A percentile compares a stretch with the other conserved stretches of the same genome.
These are phyloP conservation scores for Puma concolor DNA, from an alignment of 2,113 vertebrate species.

Conservation along the genomic window DNA sequence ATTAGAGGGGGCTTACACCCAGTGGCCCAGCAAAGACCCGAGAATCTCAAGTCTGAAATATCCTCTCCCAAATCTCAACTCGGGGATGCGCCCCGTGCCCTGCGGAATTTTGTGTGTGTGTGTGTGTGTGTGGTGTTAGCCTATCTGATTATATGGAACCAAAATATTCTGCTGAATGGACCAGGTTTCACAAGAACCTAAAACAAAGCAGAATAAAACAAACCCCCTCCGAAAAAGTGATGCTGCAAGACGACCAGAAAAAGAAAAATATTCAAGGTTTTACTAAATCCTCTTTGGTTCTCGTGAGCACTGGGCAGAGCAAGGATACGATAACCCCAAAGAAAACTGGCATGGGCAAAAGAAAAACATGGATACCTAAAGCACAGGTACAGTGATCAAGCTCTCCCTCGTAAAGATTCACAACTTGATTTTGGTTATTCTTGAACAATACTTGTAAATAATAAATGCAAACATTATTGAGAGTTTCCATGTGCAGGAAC, in stretches of 20 bases:
- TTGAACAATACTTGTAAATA: neutral
- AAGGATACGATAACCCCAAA: neutral
- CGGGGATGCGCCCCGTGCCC: fast-evolving
- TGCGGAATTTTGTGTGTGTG: neutral
- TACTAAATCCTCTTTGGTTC: neutral
- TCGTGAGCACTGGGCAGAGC: neutral
- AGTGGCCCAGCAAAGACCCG: conserved; percentile 75
- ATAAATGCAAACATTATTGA: neutral
- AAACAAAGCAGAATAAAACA: neutral
- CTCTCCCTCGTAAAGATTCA: neutral
- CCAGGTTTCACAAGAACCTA: neutral
- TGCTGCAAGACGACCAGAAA: neutral
- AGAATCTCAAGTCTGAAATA: conserved; percentile 79
- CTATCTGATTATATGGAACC: neutral
- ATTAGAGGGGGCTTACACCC: conserved; percentile 80
- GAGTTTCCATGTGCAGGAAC: neutral
- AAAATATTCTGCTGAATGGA: neutral
- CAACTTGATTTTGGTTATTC: neutral
- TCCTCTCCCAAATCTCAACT: conserved; percentile 70
- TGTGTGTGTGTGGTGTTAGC: no score
- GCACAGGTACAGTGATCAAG: neutral
- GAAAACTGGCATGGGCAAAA: neutral
- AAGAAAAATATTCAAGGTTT: neutral
- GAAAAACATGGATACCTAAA: neutral
- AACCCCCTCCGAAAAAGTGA: neutral